Conservation (phyloP, 2,113 vertebrate genomes). For the Anguilla japonica region DNA sequence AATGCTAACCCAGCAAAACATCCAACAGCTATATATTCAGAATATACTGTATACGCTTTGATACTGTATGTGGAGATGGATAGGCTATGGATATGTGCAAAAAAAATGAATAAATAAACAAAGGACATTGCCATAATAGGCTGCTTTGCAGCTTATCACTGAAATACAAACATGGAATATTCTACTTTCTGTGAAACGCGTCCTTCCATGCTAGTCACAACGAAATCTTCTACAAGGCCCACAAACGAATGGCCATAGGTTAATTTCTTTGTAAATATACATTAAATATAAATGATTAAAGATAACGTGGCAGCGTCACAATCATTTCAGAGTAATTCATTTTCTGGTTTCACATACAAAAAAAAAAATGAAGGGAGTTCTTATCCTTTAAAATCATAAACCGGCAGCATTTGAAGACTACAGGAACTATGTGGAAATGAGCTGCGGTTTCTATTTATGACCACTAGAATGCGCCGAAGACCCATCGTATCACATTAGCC, state of each 20-base stretch:
- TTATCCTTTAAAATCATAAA: not conserved
- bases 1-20: not conserved
- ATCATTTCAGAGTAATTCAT: not conserved
- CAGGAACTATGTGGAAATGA: not conserved
- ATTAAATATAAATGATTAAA: constrained; percentile 21
- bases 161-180: not conserved
- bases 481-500: constrained; percentile 22
- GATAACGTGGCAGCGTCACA: not conserved
- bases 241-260: constrained; percentile 12
- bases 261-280: constrained; percentile 19
- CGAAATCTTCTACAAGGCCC: not conserved
- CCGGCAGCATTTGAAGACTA: not conserved
- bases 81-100: not conserved
- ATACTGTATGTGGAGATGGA: not conserved
- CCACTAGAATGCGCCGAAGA: constrained; percentile 62
- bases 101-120: not conserved
- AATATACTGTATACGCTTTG: not conserved
- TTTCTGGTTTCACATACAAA: not conserved
- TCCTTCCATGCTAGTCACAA: not conserved
- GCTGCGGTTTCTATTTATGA: not conserved
- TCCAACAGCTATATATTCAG: not conserved
- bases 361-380: not conserved
- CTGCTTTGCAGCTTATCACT: not conserved
- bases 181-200: not conserved
- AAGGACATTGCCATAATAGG: not conserved